Percentiles rank a stretch among this genome's conserved stretches.
These are phyloP conservation scores for Characodon lateralis DNA, from an alignment of 2,797 vertebrate species.

Conservation along the genomic window DNA sequence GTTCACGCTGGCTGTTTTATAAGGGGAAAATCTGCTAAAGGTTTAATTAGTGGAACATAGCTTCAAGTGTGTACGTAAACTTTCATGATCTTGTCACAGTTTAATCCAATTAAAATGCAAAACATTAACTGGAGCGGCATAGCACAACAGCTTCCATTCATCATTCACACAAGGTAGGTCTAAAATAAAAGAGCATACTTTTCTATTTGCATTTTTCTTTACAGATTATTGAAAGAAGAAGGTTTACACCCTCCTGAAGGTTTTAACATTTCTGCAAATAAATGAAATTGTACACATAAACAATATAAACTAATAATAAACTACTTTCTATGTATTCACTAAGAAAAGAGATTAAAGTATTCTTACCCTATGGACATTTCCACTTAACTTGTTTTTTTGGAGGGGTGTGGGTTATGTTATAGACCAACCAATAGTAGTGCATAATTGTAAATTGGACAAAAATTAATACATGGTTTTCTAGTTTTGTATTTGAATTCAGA, in stretches of 20 bases:
- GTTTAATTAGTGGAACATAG: conserved; percentile 58
- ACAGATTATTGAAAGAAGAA: background rate
- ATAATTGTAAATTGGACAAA: background rate
- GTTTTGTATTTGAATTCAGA: background rate
- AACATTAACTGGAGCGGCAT: conserved; percentile 47
- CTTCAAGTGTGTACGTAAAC: conserved; percentile 51
- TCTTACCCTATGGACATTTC: background rate
- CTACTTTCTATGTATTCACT: background rate
- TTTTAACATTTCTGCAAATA: background rate
- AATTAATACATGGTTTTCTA: background rate
- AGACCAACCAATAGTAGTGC: background rate
- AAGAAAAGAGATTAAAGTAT: background rate
- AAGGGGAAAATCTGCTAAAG: conserved; percentile 40
- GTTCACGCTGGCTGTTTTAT: conserved; percentile 39
- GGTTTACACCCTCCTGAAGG: background rate
- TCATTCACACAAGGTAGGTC: conserved; percentile 28
- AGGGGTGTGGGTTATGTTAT: background rate
- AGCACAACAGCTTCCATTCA: conserved; percentile 42
- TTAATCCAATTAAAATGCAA: conserved; percentile 46
- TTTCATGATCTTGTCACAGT: conserved; percentile 51
- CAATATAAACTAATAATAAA: background rate
- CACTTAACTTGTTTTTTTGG: background rate
- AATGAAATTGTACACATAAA: background rate
- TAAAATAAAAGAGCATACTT: conserved; percentile 11
- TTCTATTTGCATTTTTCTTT: conserved; percentile 16